Evolutionary conservation across 1,140 invertebrate species (phyloP), one percentile per base, ranked within the genome.

Genomic region (Mactra quadrangularis): DNA sequence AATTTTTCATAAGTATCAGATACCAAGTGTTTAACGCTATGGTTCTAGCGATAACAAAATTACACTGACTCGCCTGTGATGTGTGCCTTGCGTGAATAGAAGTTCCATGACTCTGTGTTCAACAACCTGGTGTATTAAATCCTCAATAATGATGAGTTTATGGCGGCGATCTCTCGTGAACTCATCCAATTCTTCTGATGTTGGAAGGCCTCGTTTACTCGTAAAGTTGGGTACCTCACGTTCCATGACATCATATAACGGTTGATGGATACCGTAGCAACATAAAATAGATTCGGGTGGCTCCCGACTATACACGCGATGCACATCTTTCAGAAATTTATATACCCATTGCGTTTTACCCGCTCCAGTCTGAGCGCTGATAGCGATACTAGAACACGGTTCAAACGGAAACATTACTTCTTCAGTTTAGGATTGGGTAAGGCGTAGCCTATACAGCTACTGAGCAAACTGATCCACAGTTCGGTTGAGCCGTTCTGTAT

Each of bases 41-140:
- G 19, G 75, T 78, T 53, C 75, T 47, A 27, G 75, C 75, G 57
- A 6, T 4, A 60, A 27, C 11, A 60, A 31, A 27, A 60, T 31
- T 2, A 60, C 57, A 33, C 22, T 29, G 3, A 60, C 7, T 50
- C 52, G 35, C 50, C 35, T 78, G 47, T 78, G 75, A 52, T 78
- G 75, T 22, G 59, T 64, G 2, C 75, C 75, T 66, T 78, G 75
- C 7, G 75, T 78, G 47, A 78, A 78, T 25, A 78, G 31, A 3
- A 78, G 45, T 52, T 62, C 75, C 75, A 45, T 45, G 1, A 19
- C 29, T 33, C 47, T 62, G 11, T 22, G 31, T 0, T 52, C 60
- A 15, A 78, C 2, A 1, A 78, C 75, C 6, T 78, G 13, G 0
- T 52, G 45, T 59, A 66, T 78, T 11, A 78, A 41, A 66, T 78